These are phyloP conservation scores for Electrophaes corylata DNA, from an alignment of 2,888 invertebrate species.

Conservation along the genomic window DNA sequence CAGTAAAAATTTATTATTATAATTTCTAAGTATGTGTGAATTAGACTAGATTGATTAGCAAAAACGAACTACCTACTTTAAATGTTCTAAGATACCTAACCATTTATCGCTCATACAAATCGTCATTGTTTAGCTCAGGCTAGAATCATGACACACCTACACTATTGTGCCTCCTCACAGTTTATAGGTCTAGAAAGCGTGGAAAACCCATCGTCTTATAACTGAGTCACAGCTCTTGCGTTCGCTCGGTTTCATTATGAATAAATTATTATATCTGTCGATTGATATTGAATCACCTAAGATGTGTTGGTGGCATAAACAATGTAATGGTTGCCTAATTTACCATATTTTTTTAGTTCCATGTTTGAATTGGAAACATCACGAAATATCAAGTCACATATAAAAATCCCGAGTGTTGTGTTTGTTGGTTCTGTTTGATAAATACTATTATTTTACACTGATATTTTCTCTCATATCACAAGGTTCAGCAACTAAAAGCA, in stretches of 20 bases:
- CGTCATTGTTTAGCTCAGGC: slow-evolving; percentile 7
- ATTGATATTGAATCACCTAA: slow-evolving; percentile 42
- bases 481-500: too few species aligned
- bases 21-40: background rate
- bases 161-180: slow-evolving; percentile 37
- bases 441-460: too few species aligned
- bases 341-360: too few species aligned
- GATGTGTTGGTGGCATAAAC: too few species aligned
- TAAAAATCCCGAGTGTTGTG: too few species aligned
- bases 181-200: slow-evolving; percentile 44
- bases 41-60: background rate
- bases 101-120: slow-evolving; percentile 1
- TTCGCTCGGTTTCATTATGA: slow-evolving; percentile 48
- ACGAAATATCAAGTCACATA: too few species aligned
- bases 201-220: slow-evolving; percentile 45
- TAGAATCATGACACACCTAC: slow-evolving; percentile 14
- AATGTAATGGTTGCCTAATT: too few species aligned
- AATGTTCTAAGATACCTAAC: background rate
- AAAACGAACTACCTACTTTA: background rate
- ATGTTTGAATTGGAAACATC: too few species aligned
- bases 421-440: too few species aligned
- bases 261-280: slow-evolving; percentile 30
- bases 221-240: slow-evolving; percentile 48
- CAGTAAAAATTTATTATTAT: too few species aligned
- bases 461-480: too few species aligned